Base-by-base conservation (phyloP, 2,888 invertebrate genomes). In the Acanthosepion pharaonis region DNA sequence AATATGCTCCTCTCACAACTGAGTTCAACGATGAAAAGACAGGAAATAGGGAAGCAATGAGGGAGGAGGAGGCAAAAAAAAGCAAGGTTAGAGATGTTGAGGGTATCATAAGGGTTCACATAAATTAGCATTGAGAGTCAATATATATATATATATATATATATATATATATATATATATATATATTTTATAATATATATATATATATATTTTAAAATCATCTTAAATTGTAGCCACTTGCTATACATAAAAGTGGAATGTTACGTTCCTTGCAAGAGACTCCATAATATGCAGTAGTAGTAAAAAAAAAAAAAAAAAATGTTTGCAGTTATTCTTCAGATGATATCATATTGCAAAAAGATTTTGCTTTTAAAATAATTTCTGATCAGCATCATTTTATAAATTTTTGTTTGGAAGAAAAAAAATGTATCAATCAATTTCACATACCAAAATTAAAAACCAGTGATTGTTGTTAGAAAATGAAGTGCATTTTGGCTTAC, bases 161-260 rank as follows among this genome's bases (percentile, higher is more conserved):
- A 0, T 78, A n/a, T n/a, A 78, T 78, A 78, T 78, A 78, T 78
- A 78, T 78, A 78, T 78, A n/a, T n/a, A 28, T 6, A n/a, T 28
- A 28, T 28, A 1, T 78, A n/a, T n/a, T n/a, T n/a, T n/a, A n/a
- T n/a, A n/a, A 78, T 78, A 78, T 78, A 78, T 78, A 78, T 78
- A n/a, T n/a, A 28, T 6, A n/a, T 28, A 28, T 28, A 1, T 78
- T 78, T 78, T 0, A 78, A 78, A 78, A 78, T 78, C 92, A 48
- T 92, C 92, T 92, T 92, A 92, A 92, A 92, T 53, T 49, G 92
- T 92, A 92, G 51, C 92, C 92, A n/a, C 92, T 53, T 51, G 53
- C 51, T 15, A 53, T 53, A 92, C 92, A 92, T 25, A 92, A 92
- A 53, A 42, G 28, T 92, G 92, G 51, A 92, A 92, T 92, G 92